Evolutionary conservation across 2,797 vertebrate species (phyloP).

Genomic region (Alca torda): DNA sequence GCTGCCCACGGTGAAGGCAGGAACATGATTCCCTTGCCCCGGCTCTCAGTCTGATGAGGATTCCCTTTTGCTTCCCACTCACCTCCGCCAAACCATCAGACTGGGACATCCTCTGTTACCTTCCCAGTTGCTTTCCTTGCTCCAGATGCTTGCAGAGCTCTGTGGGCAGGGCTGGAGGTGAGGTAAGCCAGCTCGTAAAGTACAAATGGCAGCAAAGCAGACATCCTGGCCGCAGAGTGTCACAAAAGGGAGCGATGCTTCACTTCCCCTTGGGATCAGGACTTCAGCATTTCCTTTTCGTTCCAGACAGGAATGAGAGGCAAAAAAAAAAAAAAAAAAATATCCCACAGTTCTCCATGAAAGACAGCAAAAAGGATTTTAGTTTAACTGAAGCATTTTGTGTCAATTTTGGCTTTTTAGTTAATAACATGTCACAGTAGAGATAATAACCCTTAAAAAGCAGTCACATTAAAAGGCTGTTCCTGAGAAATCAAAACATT

Average conservation of each 20-base stretch:
- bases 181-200: neutral
- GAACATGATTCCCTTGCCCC: neutral
- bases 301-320: neutral
- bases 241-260: fast-evolving
- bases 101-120: neutral
- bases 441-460: constrained; percentile 24
- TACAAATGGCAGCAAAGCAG: neutral
- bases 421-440: neutral
- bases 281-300: neutral
- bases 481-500: constrained; percentile 39
- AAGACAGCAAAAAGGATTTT: neutral
- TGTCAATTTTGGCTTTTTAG: neutral
- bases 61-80: neutral
- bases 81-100: neutral
- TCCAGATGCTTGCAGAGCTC: neutral
- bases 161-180: neutral
- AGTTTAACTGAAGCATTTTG: neutral
- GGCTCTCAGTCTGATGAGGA: neutral
- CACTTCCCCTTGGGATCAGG: neutral
- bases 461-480: neutral
- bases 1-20: neutral
- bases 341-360: neutral
- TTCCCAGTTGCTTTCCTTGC: neutral
- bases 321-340: neutral
- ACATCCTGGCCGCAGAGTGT: fast-evolving